phyloP scores from a whole-genome alignment of 2,888 invertebrate genomes.

The Cheilosia grossa region DNA sequence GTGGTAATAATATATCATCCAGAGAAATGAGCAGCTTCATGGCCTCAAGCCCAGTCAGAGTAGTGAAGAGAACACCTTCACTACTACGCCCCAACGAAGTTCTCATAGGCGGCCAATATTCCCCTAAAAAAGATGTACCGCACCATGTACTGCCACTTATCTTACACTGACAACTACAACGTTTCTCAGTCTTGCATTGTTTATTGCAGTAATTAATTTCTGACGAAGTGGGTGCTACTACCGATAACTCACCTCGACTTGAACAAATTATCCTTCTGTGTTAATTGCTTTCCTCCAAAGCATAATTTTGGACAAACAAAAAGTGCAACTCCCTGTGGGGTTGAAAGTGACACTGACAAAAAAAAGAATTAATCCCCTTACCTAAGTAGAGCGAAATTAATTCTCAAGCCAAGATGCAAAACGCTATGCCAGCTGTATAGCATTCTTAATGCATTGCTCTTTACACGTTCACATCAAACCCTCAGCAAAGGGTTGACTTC shows the following conservation, averaged over 20 bases:
- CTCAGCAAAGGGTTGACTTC: constrained; percentile 51
- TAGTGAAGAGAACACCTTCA: neutral
- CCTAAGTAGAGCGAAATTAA: constrained; percentile 46
- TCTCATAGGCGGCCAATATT: constrained; percentile 19
- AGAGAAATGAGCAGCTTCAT: constrained; percentile 11
- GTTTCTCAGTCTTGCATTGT: constrained; percentile 45
- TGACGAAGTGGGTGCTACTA: constrained; percentile 39
- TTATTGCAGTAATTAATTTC: constrained; percentile 68
- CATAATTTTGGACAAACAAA: constrained; percentile 45
- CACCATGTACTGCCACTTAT: neutral
- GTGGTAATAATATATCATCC: constrained; percentile 42
- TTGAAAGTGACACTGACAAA: constrained; percentile 34
- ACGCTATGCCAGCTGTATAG: constrained; percentile 41
- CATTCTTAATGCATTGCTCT: constrained; percentile 63
- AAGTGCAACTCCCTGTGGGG: constrained; percentile 3
- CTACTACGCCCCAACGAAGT: neutral
- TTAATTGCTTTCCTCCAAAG: constrained; percentile 71
- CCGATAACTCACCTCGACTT: constrained; percentile 69
- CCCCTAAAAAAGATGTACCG: neutral
- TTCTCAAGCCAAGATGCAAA: constrained; percentile 58
- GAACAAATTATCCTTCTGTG: constrained; percentile 71
- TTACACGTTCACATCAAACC: constrained; percentile 53
- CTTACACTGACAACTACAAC: neutral
- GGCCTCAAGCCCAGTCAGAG: neutral
- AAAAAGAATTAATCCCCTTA: neutral